Base-by-base conservation (phyloP, 2,888 invertebrate genomes). In the Microctonus hyperodae region DNA sequence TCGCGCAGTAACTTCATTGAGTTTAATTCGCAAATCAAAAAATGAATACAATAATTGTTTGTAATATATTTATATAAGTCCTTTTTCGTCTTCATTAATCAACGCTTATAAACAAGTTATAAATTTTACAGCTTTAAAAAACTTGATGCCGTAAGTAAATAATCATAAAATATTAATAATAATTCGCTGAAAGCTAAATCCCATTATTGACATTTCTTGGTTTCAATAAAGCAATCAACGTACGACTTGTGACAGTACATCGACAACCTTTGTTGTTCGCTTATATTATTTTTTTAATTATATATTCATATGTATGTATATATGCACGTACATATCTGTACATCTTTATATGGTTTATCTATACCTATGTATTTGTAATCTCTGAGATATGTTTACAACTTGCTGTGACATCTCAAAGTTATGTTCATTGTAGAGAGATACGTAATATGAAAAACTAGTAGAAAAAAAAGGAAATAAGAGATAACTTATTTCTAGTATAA, bases 1-100 rank as follows among this genome's bases (percentile, higher is more conserved):
- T 81, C 77, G 76, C 77, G 78, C 76, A 76, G 74, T 75, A 74
- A 73, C 73, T 72, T 71, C 67, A 75, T 71, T 73, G 64, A 68
- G 67, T 56, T 58, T 67, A 64, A 61, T 56, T 58, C 57, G 33
- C 35, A 53, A 61, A 68, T 60, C 37, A 37, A 28, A 53, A 65
- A 64, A 63, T 64, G 71, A 67, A 51, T n/a, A n/a, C n/a, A 65
- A 60, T 55, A 31, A 33, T 31, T 72, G 62, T 71, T 72, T 67
- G 40, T 69, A 66, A 65, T 72, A 69, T 71, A 70, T 69, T 67
- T 65, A 65, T 69, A 69, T 72, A 69, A 73, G 70, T 68, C 69
- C 69, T 72, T 65, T 72, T 70, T 71, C 70, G 65, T 71, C 60
- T 71, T 72, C 74, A 74, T 73, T 71, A 74, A 72, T 76, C 75